These are phyloP conservation scores for Ctenoplectra terminalis DNA, from an alignment of 1,140 invertebrate genomes.

Conservation along the genomic window DNA sequence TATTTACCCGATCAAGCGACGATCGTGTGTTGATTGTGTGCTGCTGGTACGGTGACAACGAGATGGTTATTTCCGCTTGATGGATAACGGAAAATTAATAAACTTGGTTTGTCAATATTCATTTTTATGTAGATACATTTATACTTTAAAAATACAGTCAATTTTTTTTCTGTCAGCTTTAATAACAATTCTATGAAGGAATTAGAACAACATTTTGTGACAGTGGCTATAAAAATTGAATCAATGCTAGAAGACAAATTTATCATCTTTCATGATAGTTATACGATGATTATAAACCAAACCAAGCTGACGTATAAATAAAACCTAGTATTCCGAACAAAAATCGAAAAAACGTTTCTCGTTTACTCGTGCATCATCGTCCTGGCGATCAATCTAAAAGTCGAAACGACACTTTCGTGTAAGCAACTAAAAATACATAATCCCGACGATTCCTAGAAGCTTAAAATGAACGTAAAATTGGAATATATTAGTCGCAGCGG, in stretches of 20 bases:
- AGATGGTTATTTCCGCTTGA: background rate
- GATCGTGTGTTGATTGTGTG: background rate
- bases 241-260: no score
- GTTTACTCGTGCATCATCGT: background rate
- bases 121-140: no score
- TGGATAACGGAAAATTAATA: background rate
- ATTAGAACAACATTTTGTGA: no score
- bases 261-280: no score
- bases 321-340: no score
- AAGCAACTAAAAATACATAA: constrained; percentile 17
- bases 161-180: no score
- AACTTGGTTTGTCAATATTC: background rate
- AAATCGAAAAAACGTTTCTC: no score
- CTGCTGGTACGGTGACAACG: background rate
- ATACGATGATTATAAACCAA: no score
- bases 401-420: background rate
- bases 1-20: background rate
- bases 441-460: background rate
- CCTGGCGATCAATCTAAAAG: background rate
- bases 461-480: constrained; percentile 8
- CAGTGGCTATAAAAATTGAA: no score
- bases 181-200: no score
- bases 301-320: no score
- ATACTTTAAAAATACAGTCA: no score
- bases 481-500: constrained; percentile 20